Evolutionary conservation across 2,113 vertebrate genomes (phyloP), one percentile per base, ranked within the genome.

Genomic region (Polypterus bichir): DNA sequence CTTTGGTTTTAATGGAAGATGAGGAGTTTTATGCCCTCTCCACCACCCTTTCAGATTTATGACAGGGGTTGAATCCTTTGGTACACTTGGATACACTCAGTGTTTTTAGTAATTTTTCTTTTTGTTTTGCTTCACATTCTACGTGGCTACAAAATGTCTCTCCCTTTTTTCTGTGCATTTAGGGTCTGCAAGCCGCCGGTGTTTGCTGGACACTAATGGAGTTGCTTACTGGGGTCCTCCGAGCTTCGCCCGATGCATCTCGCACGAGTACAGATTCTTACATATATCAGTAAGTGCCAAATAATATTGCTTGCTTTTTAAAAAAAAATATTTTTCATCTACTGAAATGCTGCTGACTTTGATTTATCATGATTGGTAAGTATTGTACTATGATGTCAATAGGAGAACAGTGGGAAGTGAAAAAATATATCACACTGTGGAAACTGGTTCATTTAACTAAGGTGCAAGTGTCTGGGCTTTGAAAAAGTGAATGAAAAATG

Each of bases 171-270:
- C 3, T 62, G 44, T 64, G 49, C 64, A 5, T 11, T 4, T 66
- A 98, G 96, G 96, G 68, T 93, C 96, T 70, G 96, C 94, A 87
- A 98, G 94, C 86, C 96, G 96, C 85, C 93, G 89, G 78, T 98
- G 96, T 82, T 88, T 96, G 81, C 92, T 98, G 83, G 93, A 90
- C 79, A 86, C 89, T 83, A 93, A 91, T 2, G 94, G 96, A 9
- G 91, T 97, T 69, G 94, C 94, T 63, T 96, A 95, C 72, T 98
- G 96, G 96, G 92, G 93, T 54, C 85, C 91, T 79, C 96, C 96
- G 85, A 97, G 96, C 84, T 98, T 98, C 65, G 94, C 96, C 79
- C 91, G 94, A 87, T 98, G 96, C 82, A 71, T 98, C 80, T 98
- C 96, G 69, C 88, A 93, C n/a, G 94, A 97, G 68, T 97, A 92